Percentiles rank a stretch among this genome's conserved stretches.
Conservation (phyloP, 2,113 vertebrate genomes). For the Poicephalus meyeri region DNA sequence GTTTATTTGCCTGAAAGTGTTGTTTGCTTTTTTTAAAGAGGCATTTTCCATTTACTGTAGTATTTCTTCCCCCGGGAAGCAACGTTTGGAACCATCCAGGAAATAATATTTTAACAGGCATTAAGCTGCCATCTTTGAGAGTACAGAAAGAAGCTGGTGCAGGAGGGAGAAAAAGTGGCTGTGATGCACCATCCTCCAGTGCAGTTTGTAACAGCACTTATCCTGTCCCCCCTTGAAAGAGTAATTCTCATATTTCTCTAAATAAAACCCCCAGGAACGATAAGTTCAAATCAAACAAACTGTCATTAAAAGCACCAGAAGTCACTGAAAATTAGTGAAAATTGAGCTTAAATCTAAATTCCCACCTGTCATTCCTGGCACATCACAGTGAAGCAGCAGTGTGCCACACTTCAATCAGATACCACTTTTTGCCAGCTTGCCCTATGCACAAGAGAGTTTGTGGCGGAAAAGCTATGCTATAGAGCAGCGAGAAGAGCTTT, state of each 20-base stretch:
- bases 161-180: neutral
- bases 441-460: fast-evolving
- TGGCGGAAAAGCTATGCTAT: neutral
- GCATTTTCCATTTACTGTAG: neutral
- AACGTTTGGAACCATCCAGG: neutral
- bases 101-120: slow-evolving; percentile 23
- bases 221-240: neutral
- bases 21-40: neutral
- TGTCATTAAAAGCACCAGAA: neutral
- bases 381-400: fast-evolving
- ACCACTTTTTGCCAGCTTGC: neutral
- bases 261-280: neutral
- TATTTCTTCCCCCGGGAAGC: neutral
- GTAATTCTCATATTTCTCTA: neutral
- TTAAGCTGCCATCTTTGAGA: neutral
- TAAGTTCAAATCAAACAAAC: neutral
- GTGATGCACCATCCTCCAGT: fast-evolving
- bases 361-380: neutral
- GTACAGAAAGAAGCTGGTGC: neutral
- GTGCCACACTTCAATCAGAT: fast-evolving
- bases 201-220: neutral
- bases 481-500: neutral
- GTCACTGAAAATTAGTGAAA: neutral
- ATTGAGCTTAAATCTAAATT: neutral
- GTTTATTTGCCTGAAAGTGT: neutral